Evolutionary conservation across 2,797 vertebrate species (phyloP).

Genomic region (Austrolebias charrua): DNA sequence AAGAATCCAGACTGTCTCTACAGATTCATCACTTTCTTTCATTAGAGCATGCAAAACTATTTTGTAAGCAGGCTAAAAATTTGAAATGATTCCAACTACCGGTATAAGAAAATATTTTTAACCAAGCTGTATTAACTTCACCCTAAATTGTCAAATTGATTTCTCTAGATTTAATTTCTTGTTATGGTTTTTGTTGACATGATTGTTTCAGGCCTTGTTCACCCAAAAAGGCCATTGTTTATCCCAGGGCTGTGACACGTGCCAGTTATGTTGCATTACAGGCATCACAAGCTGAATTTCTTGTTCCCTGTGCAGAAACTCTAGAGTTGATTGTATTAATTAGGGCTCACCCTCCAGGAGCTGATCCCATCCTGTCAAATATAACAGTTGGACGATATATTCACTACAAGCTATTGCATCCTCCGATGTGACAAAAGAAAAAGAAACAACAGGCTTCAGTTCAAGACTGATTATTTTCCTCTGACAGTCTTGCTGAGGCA

Average conservation of each 20-base stretch:
- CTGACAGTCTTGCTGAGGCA: slow-evolving; percentile 7
- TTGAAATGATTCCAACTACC: too few species aligned
- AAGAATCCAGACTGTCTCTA: too few species aligned
- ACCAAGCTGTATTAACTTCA: too few species aligned
- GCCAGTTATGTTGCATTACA: neutral
- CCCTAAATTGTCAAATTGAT: neutral
- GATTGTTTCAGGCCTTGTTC: neutral
- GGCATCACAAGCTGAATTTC: neutral
- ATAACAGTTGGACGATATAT: slow-evolving; percentile 6
- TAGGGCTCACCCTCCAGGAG: slow-evolving; percentile 18
- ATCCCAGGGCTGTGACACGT: neutral
- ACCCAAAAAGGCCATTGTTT: neutral
- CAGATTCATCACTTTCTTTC: too few species aligned
- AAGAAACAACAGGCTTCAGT: slow-evolving; percentile 20
- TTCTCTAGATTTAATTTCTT: neutral
- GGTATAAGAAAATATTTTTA: neutral
- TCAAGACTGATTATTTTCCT: slow-evolving; percentile 20
- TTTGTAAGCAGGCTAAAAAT: neutral
- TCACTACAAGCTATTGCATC: slow-evolving; percentile 1
- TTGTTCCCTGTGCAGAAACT: slow-evolving; percentile 14
- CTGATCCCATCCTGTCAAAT: slow-evolving; percentile 29
- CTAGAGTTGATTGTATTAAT: slow-evolving; percentile 25
- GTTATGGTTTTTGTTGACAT: neutral
- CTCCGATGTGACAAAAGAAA: slow-evolving; percentile 18
- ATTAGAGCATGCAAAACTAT: too few species aligned